A percentile compares a stretch with the other conserved stretches of the same genome.
Evolutionary conservation across 2,888 invertebrate species (phyloP).

Genomic region (Lottia gigantea): DNA sequence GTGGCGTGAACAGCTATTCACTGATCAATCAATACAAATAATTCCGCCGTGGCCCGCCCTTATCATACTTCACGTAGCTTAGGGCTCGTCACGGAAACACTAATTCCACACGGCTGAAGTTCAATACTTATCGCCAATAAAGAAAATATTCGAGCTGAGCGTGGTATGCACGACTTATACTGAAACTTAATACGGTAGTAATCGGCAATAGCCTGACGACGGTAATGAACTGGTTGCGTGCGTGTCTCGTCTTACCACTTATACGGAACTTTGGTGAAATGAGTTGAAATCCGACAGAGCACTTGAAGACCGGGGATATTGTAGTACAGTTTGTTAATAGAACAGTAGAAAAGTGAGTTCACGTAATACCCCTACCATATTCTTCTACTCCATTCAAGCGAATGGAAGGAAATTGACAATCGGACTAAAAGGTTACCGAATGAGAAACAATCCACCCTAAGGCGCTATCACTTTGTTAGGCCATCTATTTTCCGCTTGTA

Average conservation of each 20-base stretch:
- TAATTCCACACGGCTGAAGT: slow-evolving; percentile 11
- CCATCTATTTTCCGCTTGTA: slow-evolving; percentile 7
- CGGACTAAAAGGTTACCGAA: slow-evolving; percentile 1
- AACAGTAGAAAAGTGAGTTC: too few relatives aligned
- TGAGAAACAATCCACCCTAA: neutral
- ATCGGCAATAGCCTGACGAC: slow-evolving; percentile 4
- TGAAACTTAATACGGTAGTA: slow-evolving; percentile 5
- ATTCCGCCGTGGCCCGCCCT: slow-evolving; percentile 15
- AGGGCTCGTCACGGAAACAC: slow-evolving; percentile 16
- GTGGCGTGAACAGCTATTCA: slow-evolving; percentile 14
- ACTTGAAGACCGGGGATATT: neutral
- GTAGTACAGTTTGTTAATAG: neutral
- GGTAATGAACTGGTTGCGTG: slow-evolving; percentile 10
- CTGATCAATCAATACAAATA: slow-evolving; percentile 16
- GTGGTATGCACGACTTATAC: slow-evolving; percentile 9
- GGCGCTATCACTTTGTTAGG: slow-evolving; percentile 8
- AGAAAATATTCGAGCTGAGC: slow-evolving; percentile 11
- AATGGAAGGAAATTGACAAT: neutral
- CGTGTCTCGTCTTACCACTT: slow-evolving; percentile 10
- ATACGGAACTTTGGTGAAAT: slow-evolving; percentile 8
- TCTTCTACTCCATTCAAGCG: too few relatives aligned
- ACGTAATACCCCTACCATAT: too few relatives aligned
- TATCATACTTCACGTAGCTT: slow-evolving; percentile 13
- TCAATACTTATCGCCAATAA: slow-evolving; percentile 11
- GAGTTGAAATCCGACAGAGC: neutral